Evolutionary conservation across 2,113 vertebrate genomes (phyloP).

Genomic region (Eretmochelys imbricata): DNA sequence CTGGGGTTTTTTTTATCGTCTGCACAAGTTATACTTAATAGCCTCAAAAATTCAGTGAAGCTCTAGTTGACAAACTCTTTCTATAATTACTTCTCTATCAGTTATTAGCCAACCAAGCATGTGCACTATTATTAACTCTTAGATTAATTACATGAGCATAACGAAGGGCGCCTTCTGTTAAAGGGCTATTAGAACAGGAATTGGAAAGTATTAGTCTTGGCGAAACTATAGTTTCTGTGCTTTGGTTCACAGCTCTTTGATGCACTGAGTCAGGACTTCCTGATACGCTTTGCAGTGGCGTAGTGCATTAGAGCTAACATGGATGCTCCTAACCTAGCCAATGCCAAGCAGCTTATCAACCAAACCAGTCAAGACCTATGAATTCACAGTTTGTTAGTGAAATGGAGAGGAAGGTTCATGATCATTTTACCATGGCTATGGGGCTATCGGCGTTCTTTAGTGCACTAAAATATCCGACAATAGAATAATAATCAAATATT

Average conservation of each 20-base stretch:
- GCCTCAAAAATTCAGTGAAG: background rate
- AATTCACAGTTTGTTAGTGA: background rate
- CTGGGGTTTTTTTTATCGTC: constrained; percentile 28
- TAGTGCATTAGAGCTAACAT: background rate
- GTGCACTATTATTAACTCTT: constrained; percentile 22
- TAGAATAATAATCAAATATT: background rate
- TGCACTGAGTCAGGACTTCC: background rate
- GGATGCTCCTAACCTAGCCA: background rate
- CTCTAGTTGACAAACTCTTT: background rate
- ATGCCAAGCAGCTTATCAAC: background rate
- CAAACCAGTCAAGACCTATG: background rate
- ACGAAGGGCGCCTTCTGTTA: background rate
- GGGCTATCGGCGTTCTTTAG: background rate
- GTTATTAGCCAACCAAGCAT: constrained; percentile 7
- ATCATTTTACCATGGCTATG: background rate
- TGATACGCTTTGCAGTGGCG: rapidly evolving
- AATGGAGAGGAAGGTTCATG: background rate
- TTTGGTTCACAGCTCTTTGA: background rate
- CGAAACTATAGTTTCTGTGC: background rate
- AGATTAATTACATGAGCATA: background rate
- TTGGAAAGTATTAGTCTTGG: background rate
- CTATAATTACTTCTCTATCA: background rate
- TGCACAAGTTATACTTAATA: background rate
- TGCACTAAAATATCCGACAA: background rate
- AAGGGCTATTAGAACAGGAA: constrained; percentile 25